These are phyloP conservation scores for Philereme transversata DNA, from an alignment of 2,888 invertebrate genomes.

Conservation along the genomic window DNA sequence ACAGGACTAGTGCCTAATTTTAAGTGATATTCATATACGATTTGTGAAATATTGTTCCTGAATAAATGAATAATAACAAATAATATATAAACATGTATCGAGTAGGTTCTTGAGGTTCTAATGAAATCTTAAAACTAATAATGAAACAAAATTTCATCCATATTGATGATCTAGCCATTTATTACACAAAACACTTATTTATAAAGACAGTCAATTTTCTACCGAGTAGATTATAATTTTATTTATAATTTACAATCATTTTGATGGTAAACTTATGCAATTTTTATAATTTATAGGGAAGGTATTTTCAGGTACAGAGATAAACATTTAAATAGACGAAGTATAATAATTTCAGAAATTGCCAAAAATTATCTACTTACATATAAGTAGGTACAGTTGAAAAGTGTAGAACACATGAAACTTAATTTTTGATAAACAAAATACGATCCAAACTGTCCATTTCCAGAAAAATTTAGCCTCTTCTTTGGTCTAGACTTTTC, in stretches of 20 bases:
- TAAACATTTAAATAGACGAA: slow-evolving; percentile 23
- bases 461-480: too few relatives aligned
- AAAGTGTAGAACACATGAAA: too few relatives aligned
- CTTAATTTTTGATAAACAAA: too few relatives aligned
- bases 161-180: slow-evolving; percentile 67
- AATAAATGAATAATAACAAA: too few relatives aligned
- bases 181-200: slow-evolving; percentile 65
- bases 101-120: not conserved
- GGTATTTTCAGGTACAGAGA: slow-evolving; percentile 44
- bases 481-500: too few relatives aligned
- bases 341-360: slow-evolving; percentile 24
- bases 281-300: slow-evolving; percentile 30
- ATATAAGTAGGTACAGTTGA: too few relatives aligned
- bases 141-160: slow-evolving; percentile 48
- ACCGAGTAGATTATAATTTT: slow-evolving; percentile 48
- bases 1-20: too few relatives aligned
- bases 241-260: slow-evolving; percentile 42
- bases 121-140: slow-evolving; percentile 17
- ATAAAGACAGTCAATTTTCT: slow-evolving; percentile 65
- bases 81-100: too few relatives aligned
- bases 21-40: too few relatives aligned
- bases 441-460: too few relatives aligned
- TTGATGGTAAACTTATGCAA: slow-evolving; percentile 78
- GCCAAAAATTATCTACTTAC: not conserved
- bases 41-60: too few relatives aligned